A percentile compares a stretch with the other conserved stretches of the same genome.
Conservation (phyloP, 2,113 vertebrate species). For the Phodopus roborovskii region DNA sequence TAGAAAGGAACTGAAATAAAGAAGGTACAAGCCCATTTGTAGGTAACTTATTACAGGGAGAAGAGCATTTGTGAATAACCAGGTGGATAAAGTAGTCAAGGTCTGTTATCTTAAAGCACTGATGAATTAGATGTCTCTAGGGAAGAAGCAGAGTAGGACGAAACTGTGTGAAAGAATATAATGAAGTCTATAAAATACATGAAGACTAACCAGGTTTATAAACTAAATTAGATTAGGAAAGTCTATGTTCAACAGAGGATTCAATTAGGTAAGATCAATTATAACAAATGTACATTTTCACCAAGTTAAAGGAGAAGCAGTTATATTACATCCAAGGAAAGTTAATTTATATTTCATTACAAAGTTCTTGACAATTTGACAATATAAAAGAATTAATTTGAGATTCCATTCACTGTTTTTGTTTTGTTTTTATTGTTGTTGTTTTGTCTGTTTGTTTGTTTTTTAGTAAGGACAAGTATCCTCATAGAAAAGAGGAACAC, state of each 20-base stretch:
- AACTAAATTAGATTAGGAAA: constrained; percentile 66
- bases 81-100: neutral
- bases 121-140: neutral
- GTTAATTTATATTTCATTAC: constrained; percentile 57
- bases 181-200: constrained; percentile 50
- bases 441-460: neutral
- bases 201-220: constrained; percentile 55
- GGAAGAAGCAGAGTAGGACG: constrained; percentile 28
- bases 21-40: neutral
- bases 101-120: neutral
- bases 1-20: neutral
- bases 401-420: neutral
- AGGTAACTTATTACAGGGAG: neutral
- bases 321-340: constrained; percentile 35
- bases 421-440: no score
- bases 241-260: constrained; percentile 46
- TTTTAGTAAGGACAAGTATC: constrained; percentile 23
- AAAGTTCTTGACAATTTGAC: constrained; percentile 46
- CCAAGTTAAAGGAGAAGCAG: neutral
- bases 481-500: no score
- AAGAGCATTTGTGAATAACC: neutral
- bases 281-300: constrained; percentile 57
- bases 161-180: constrained; percentile 60
- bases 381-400: constrained; percentile 55
- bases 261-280: constrained; percentile 72